Base-by-base conservation (phyloP, 2,797 vertebrate genomes). In the Nyctibius grandis region DNA sequence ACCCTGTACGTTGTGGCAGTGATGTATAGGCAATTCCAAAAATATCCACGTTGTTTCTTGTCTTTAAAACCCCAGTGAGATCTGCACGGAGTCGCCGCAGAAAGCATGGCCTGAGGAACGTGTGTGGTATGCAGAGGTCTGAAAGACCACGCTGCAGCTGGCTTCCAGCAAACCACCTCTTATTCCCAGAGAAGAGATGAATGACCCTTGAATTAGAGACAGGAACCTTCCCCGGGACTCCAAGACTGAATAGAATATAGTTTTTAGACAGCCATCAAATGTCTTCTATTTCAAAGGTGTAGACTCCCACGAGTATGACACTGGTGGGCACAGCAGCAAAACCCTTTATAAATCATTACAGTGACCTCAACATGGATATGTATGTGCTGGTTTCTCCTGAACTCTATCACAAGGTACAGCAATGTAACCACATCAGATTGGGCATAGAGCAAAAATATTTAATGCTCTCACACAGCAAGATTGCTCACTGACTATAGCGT, bases 381-480 rank as follows among this genome's bases (percentile, higher is more conserved):
- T 98, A 84, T 81, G 98, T 98, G 98, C 98, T 98, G 96, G 97
- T 98, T 29, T 98, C 98, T 47, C 98, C 98, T 70, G 98, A 98
- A 96, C 97, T 98, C 47, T 98, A 97, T 89, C 96, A 95, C 93
- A 98, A 98, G 97, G 98, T 98, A 93, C 56, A 60, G 40, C n/a
- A 28, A 15, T 5, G 31, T n/a, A 20, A 53, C 33, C 17, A 6
- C 21, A 34, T 34, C 26, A 10, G 38, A 45, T 4, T 10, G 21
- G 51, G 26, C 28, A 31, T 13, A 23, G 0, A 38, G 44, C 28
- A 67, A 25, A 78, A 56, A 31, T 12, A 28, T 51, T 31, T 47
- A 33, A 65, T n/a, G 15, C 20, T 78, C 25, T 63, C 5, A 13
- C 22, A 33, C 12, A 59, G 40, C 34, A 76, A 63, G 51, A 20